A percentile compares a stretch with the other conserved stretches of the same genome.
These are phyloP conservation scores for Patiria miniata DNA, from an alignment of 35 echinoderm and acorn worm genomes.

Conservation along the genomic window DNA sequence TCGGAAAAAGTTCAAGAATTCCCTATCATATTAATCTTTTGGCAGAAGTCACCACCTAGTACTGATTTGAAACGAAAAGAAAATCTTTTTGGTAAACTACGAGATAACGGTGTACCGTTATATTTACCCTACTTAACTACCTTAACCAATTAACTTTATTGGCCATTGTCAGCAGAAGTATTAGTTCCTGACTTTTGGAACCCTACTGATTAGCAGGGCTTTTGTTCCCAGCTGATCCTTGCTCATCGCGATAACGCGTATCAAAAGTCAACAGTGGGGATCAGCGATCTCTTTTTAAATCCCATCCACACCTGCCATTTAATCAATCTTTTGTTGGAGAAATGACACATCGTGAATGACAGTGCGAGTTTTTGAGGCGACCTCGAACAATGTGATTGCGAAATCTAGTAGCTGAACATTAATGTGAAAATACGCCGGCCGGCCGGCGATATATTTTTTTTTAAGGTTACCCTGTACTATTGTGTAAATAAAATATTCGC, in stretches of 20 bases:
- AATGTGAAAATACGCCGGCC: too few species aligned
- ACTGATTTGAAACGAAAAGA: not conserved
- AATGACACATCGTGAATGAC: not conserved
- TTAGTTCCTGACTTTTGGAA: conserved; percentile 8
- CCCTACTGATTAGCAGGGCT: not conserved
- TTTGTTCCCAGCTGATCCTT: too few species aligned
- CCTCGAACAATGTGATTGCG: not conserved
- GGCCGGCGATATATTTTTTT: too few species aligned
- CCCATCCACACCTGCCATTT: not conserved
- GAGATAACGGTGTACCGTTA: not conserved
- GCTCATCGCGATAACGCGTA: not conserved
- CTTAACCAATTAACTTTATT: conserved; percentile 22
- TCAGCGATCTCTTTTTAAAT: not conserved
- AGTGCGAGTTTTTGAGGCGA: not conserved
- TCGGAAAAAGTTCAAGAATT: too few species aligned
- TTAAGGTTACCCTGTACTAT: too few species aligned
- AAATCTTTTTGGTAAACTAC: not conserved
- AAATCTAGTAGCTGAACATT: too few species aligned
- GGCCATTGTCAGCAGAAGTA: not conserved
- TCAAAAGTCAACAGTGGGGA: not conserved
- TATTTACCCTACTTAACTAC: not conserved
- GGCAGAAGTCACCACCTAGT: not conserved
- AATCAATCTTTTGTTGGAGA: not conserved
- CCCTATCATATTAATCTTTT: too few species aligned
- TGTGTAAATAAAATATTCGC: too few species aligned